Conservation (phyloP, 2,888 invertebrate species). For the Nomada fabriciana region DNA sequence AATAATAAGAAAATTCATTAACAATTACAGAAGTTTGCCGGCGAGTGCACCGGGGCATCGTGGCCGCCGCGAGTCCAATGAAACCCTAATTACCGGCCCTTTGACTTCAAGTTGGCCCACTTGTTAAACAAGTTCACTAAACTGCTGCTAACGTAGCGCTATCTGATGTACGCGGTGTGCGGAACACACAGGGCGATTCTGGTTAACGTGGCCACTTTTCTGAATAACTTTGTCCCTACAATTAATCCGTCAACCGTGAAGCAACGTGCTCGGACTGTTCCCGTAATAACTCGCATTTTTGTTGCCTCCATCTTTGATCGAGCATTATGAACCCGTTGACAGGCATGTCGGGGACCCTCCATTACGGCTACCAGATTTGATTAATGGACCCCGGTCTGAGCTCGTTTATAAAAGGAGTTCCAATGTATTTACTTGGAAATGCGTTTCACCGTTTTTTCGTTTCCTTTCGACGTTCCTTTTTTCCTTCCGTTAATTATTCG, state of each 20-base stretch:
- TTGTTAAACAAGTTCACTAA: constrained; percentile 50
- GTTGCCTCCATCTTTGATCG: constrained; percentile 1
- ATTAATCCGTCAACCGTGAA: constrained; percentile 38
- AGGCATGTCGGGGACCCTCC: background rate
- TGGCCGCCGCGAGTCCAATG: constrained; percentile 35
- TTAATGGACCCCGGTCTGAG: background rate
- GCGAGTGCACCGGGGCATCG: constrained; percentile 31
- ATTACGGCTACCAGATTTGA: background rate
- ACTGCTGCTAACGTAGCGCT: constrained; percentile 29
- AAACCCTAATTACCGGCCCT: constrained; percentile 52
- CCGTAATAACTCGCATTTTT: constrained; percentile 25
- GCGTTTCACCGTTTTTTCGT: background rate
- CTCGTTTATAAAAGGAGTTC: too few species aligned
- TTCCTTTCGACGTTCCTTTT: background rate
- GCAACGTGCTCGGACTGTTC: background rate
- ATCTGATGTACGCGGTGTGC: background rate
- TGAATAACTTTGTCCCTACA: background rate
- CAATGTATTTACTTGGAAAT: background rate
- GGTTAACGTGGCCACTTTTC: background rate
- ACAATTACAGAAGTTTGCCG: constrained; percentile 42
- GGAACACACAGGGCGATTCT: constrained; percentile 17
- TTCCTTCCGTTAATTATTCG: background rate
- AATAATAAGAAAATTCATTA: constrained; percentile 47
- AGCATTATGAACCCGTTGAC: constrained; percentile 16
- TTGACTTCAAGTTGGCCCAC: constrained; percentile 53